Base-by-base conservation (phyloP, 2,113 vertebrate species). In the Barbus barbus region DNA sequence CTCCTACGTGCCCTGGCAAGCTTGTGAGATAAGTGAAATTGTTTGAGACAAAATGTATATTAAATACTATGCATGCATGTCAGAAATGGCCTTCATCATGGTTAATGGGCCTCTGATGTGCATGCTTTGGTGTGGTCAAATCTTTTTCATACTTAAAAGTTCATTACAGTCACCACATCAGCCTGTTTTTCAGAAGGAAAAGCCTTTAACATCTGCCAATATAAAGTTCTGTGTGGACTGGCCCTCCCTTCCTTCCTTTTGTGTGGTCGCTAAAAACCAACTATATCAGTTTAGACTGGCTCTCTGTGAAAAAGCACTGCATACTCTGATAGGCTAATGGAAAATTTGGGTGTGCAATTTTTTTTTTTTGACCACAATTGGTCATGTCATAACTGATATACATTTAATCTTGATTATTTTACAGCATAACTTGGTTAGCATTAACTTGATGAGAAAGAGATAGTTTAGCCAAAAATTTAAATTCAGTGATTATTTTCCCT, bases 191-290 rank as follows among this genome's bases (percentile, higher is more conserved):
- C 5, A 65, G 44, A 82, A 79, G 72, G 56, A 76, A 80, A 84
- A 84, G 20, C 58, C 58, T 74, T 77, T 78, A 51, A 67, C 77
- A 85, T 81, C 67, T 87, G 65, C 80, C 80, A 87, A 74, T 82
- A 60, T 83, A 87, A 86, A 87, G 84, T 83, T 83, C n/a, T 79
- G 9, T 46, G 65, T 72, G 83, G 73, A 44, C 14, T 53, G 51
- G 67, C 31, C 33, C 75, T 76, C 74, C 75, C 82, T 60, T 63
- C 69, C 51, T 86, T 84, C 85, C 67, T 85, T n/a, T 72, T 85
- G 48, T 58, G 73, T 51, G 53, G 63, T 78, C 48, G 71, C 65
- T 69, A 14, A 69, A 89, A 80, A 31, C 51, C 76, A 84, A 18
- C 26, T 18, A 9, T 51, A 71, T 82, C 28, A 41, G 51, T 53